Base-by-base conservation (phyloP, 2,888 invertebrate species). In the Anarsia innoxiella region DNA sequence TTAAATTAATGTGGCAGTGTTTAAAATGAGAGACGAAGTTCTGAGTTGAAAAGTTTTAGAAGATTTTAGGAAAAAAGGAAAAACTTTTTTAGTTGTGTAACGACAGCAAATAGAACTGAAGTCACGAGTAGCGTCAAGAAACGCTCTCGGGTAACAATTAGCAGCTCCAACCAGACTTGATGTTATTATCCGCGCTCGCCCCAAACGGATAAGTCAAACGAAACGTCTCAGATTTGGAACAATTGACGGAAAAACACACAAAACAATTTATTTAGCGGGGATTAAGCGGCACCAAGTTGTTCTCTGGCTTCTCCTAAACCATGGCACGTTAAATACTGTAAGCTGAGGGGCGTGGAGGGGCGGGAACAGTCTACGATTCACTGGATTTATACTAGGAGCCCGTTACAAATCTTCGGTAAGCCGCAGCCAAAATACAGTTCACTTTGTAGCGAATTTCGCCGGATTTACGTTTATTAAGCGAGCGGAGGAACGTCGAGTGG, bases 321-420 rank as follows among this genome's bases (percentile, higher is more conserved):
- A 38, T 46, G 40, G 44, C 40, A 47, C 43, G 49, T 43, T 53
- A 51, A 56, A 51, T 47, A 55, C 47, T 49, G 36, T 42, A 45
- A 44, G 41, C 42, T 37, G 39, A 26, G 33, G 38, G 36, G 45
- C 46, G 52, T 54, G 57, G 56, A 51, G 56, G 46, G 38, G 39
- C 43, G 51, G 56, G 44, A n/a, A 13, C 25, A 46, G 48, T 53
- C 44, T 45, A 42, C 52, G 48, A 55, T 58, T 54, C 51, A 46
- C 51, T 53, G 59, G 62, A 63, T 65, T 69, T 67, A 59, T 58
- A 41, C 46, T 45, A 44, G 51, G 48, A 51, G 56, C 63, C 56
- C 48, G 67, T 72, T 66, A 74, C 75, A 75, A 75, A 75, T 75
- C 73, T 74, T 68, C 49, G 72, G 74, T 71, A 66, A 73, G 71